Base-by-base conservation (phyloP, 2,888 invertebrate species). In the Melanotus villosus region DNA sequence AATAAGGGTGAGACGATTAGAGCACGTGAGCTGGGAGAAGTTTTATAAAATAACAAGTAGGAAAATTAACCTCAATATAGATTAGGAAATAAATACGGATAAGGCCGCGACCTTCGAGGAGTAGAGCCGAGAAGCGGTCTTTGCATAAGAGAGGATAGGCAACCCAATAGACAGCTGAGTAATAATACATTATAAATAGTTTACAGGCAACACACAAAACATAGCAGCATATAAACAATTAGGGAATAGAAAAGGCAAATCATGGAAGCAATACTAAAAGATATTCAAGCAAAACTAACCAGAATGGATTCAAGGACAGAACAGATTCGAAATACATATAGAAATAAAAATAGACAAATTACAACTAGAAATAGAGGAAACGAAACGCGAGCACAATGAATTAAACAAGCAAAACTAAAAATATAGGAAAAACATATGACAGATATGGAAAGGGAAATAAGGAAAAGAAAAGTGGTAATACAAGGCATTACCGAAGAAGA, bases 341-440 rank as follows among this genome's bases (percentile, higher is more conserved):
- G 45, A 45, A 45, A 5, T 10, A 19, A 45, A 54, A 54, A 30
- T 54, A 54, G 18, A 54, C 12, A 54, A 54, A 26, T 18, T 54
- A 54, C 38, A 38, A 10, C 4, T 14, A 38, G 38, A 38, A 38
- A 12, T 38, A 38, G 38, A 14, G 3, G 38, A 38, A 38, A 38
- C 38, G n/a, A 30, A 18, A 26, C 12, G 50, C 19, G 18, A 50
- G 2, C 2, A 50, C 18, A 50, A 10, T 14, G n/a, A 50, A 2
- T 23, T 54, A 32, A 32, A 54, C 14, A 30, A 30, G 30, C 26
- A 54, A 54, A 54, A 54, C 30, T 26, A 26, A 26, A 26, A 26
- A 26, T 7, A 26, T 7, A 26, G 26, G 30, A 26, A 23, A 54
- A 30, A 18, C 18, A n/a, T 10, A 50, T 50, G 19, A 26, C 50